phyloP scores from a whole-genome alignment of 2,797 vertebrate species.

The Etheostoma nigrum region DNA sequence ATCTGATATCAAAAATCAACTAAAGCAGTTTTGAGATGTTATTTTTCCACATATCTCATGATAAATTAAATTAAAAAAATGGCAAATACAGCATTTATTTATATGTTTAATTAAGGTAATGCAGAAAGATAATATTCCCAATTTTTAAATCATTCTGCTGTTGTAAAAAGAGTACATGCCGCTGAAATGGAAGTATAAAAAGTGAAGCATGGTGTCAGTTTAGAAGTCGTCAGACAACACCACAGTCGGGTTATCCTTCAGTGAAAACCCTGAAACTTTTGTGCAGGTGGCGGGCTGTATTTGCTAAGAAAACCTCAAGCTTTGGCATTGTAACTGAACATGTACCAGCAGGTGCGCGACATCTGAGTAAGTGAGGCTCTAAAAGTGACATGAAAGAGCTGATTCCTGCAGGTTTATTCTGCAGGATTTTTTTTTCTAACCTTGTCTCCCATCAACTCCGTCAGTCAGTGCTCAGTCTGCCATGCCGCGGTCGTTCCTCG shows the following conservation, averaged over 20 bases:
- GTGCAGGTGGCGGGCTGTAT: conserved; percentile 75
- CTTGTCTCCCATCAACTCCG: not conserved
- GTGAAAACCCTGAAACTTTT: conserved; percentile 40
- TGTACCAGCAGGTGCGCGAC: conserved; percentile 73
- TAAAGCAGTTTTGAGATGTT: not conserved
- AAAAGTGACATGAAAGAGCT: conserved; percentile 49
- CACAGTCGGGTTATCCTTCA: conserved; percentile 58
- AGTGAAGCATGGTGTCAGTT: conserved; percentile 39
- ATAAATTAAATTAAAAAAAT: not conserved
- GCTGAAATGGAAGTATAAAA: conserved; percentile 22
- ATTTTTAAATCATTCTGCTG: not conserved
- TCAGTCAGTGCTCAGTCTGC: not conserved
- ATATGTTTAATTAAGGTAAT: not conserved
- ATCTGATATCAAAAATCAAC: not conserved
- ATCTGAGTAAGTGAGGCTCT: conserved; percentile 32
- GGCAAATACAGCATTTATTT: not conserved
- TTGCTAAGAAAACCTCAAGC: conserved; percentile 82
- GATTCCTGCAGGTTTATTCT: conserved; percentile 44
- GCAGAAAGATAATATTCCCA: not conserved
- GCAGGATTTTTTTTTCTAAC: conserved; percentile 10
- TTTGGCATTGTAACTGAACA: conserved; percentile 82
- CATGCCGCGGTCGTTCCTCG: conserved; percentile 87
- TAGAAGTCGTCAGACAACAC: conserved; percentile 21
- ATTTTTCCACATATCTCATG: not conserved
- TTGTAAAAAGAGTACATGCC: conserved; percentile 1